phyloP scores from a whole-genome alignment of 2,888 invertebrate species.

The Fabriciana adippe region DNA sequence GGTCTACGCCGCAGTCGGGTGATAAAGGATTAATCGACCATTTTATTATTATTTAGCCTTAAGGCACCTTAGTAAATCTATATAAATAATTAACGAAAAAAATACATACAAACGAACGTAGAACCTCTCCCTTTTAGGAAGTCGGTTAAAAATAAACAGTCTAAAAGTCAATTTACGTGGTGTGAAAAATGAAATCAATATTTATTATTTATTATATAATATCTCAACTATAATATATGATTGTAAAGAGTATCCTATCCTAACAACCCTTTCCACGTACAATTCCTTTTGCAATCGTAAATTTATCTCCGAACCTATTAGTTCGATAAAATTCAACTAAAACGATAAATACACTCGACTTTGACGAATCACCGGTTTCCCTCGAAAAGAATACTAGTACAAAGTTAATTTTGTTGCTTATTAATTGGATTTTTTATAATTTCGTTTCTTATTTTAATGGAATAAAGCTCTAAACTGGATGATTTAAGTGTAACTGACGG shows the following conservation, averaged over 20 bases:
- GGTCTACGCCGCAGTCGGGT: no score
- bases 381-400: conserved; percentile 68
- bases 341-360: conserved; percentile 81
- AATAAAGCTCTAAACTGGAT: conserved; percentile 34
- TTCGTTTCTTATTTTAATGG: neutral
- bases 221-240: no score
- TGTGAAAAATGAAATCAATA: no score
- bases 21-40: no score
- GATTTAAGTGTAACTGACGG: neutral
- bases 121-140: neutral
- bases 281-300: conserved; percentile 74
- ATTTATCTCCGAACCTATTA: conserved; percentile 79
- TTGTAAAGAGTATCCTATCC: neutral
- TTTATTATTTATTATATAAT: no score
- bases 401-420: conserved; percentile 42
- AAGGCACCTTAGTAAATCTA: no score
- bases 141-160: no score
- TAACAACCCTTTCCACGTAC: conserved; percentile 68
- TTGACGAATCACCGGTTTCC: conserved; percentile 76
- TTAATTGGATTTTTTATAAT: neutral
- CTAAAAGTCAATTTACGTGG: neutral
- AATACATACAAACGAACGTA: neutral
- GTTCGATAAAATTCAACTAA: conserved; percentile 81
- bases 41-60: no score
- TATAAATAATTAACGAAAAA: no score